phyloP scores from a whole-genome alignment of 2,113 vertebrate genomes.

The Proterorhinus semilunaris region DNA sequence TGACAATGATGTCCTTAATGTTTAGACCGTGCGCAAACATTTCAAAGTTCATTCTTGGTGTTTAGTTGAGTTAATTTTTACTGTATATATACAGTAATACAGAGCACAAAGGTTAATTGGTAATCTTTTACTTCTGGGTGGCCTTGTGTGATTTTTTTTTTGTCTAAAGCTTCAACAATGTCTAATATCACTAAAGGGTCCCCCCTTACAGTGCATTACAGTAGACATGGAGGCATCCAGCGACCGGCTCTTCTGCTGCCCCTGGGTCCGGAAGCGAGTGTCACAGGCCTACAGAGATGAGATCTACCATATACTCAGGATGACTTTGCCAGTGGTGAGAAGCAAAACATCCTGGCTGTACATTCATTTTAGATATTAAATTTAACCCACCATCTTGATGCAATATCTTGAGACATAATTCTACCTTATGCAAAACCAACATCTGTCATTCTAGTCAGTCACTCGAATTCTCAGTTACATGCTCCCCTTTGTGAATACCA shows the following conservation, averaged over 20 bases:
- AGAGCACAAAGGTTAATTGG: slow-evolving; percentile 39
- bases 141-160: slow-evolving; percentile 19
- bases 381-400: no score
- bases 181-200: slow-evolving; percentile 4
- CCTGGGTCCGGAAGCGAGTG: slow-evolving; percentile 50
- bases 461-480: slow-evolving; percentile 85
- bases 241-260: slow-evolving; percentile 65
- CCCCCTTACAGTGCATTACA: background rate
- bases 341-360: background rate
- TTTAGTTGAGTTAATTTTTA: background rate
- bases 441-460: slow-evolving; percentile 74
- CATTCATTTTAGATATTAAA: no score
- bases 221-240: slow-evolving; percentile 45
- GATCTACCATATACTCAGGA: slow-evolving; percentile 71
- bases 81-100: background rate
- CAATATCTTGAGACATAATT: background rate
- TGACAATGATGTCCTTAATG: background rate
- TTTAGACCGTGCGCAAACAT: background rate
- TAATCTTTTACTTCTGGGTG: slow-evolving; percentile 57
- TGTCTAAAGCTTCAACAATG: background rate
- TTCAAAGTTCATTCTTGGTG: background rate
- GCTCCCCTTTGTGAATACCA: slow-evolving; percentile 86
- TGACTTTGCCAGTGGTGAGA: slow-evolving; percentile 76
- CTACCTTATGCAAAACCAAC: background rate
- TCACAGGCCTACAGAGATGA: slow-evolving; percentile 67